phyloP scores from a whole-genome alignment of 2,888 invertebrate genomes.

The Agrenia bidenticulata region DNA sequence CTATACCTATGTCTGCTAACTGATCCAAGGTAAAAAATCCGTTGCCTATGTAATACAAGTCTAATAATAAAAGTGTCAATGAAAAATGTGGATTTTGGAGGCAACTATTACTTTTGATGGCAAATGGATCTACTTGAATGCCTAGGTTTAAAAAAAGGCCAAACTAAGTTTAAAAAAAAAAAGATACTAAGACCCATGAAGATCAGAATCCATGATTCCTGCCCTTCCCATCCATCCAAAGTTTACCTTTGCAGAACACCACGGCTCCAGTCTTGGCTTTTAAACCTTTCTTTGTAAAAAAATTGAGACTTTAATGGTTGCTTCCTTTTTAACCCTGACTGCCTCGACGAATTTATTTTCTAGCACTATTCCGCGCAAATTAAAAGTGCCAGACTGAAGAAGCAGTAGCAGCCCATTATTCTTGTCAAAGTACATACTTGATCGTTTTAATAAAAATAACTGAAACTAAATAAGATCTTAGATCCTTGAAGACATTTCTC shows the following conservation, averaged over 20 bases:
- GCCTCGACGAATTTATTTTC: not conserved
- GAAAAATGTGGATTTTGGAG: not conserved
- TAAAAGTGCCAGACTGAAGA: too few species aligned
- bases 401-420: too few species aligned
- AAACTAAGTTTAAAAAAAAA: not conserved
- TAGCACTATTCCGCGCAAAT: too few species aligned
- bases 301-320: slow-evolving; percentile 10
- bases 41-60: too few species aligned
- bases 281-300: not conserved
- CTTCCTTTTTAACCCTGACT: slow-evolving; percentile 20
- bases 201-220: slow-evolving; percentile 28
- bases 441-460: too few species aligned
- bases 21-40: too few species aligned
- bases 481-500: too few species aligned
- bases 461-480: too few species aligned
- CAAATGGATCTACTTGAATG: not conserved
- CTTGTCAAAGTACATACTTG: too few species aligned
- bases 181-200: slow-evolving; percentile 11
- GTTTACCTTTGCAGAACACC: slow-evolving; percentile 7
- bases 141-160: not conserved
- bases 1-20: too few species aligned
- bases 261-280: not conserved
- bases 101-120: not conserved
- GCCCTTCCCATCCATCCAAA: slow-evolving; percentile 9
- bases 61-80: not conserved